Evolutionary conservation across 2,888 invertebrate genomes (phyloP), one percentile per base, ranked within the genome.

Genomic region (Melangyna quadrimaculata): DNA sequence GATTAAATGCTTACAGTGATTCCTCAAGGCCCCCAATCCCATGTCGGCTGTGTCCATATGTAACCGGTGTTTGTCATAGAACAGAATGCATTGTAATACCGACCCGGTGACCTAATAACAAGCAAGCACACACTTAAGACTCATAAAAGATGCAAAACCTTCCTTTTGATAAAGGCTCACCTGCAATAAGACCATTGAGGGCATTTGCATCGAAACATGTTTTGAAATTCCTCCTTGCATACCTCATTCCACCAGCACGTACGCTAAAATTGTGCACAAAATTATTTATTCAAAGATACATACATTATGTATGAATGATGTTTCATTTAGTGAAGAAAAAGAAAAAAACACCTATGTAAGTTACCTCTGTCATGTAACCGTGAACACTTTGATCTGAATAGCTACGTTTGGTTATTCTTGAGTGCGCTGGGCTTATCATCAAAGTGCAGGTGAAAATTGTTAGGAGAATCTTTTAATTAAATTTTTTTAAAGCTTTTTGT

Each of bases 201-300:
- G 89, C 97, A 98, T 90, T 96, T 96, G 93, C 97, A 98, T 81
- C 96, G 94, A 92, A 97, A 97, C 88, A 96, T 94, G 88, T 94
- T 95, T 92, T 97, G 97, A 90, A 97, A 97, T 92, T 97, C 97
- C 91, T 97, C 97, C 90, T 98, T 97, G 93, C 97, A 98, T 19
- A 97, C 95, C 93, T 98, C 97, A 91, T 97, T 97, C 96, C 97
- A 97, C 97, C 97, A 97, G 92, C 97, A 97, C 67, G 96, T 97
- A 91, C 97, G 94, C 97, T 97, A 32, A 35, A 77, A 91, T 65
- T 93, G 93, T 83, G 67, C 48, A 74, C 53, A 73, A 87, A 77
- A 37, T 55, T 27, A 35, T 51, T 55, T 51, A 53, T 29, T 78
- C 35, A 75, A n/a, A 73, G 2, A 48, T 55, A 40, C 53, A 5